phyloP scores from a whole-genome alignment of 1,140 invertebrate genomes.

The Adelges cooleyi region DNA sequence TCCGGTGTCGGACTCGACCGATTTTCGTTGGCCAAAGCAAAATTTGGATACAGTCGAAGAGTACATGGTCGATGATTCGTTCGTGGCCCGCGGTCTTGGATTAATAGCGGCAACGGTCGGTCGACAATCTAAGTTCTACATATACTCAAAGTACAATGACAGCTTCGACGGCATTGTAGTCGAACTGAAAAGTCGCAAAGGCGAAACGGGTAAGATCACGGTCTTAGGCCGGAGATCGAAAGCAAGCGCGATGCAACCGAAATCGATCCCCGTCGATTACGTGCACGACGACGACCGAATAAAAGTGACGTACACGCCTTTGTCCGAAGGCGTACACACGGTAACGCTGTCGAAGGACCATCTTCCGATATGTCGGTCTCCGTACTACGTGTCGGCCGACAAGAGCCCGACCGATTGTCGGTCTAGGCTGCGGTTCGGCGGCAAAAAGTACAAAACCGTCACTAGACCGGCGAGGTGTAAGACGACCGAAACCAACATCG shows the following conservation, averaged over 20 bases:
- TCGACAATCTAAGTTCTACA: not conserved
- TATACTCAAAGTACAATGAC: constrained; percentile 3
- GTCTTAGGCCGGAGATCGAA: not conserved
- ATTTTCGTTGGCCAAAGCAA: too few species aligned
- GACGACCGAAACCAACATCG: too few species aligned
- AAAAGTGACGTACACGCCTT: not conserved
- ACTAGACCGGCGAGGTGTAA: too few species aligned
- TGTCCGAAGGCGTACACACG: not conserved
- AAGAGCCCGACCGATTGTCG: not conserved
- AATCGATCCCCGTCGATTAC: not conserved
- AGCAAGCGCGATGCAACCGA: too few species aligned
- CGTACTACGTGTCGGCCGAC: constrained; percentile 10
- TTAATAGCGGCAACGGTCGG: not conserved
- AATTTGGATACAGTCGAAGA: too few species aligned
- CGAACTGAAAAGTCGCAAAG: not conserved
- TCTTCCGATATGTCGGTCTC: not conserved
- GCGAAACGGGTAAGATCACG: not conserved
- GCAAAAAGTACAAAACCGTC: not conserved
- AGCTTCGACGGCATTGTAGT: not conserved
- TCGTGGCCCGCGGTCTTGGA: not conserved
- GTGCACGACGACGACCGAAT: not conserved
- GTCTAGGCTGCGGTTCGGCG: not conserved
- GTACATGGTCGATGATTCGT: not conserved
- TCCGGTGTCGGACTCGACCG: too few species aligned
- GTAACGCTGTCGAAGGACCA: not conserved